A percentile compares a stretch with the other conserved stretches of the same genome.
These are phyloP conservation scores for Oxygymnocypris stewartii DNA, from an alignment of 2,113 vertebrate species.

Conservation along the genomic window DNA sequence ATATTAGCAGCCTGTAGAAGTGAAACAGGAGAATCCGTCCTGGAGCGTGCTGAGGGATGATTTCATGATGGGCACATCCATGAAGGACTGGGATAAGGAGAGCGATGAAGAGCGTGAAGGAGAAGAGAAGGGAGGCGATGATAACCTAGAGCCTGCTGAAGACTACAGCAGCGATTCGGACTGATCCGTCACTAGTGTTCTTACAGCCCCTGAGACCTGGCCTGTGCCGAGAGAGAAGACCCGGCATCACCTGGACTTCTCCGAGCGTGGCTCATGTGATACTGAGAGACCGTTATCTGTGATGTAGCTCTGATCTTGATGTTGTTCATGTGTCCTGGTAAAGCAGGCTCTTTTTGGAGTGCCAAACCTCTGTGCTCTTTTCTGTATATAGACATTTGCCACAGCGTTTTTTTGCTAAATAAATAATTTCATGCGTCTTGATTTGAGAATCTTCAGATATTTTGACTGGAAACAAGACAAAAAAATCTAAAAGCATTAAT, in stretches of 20 bases:
- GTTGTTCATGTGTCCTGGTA: neutral
- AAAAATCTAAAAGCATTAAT: no score
- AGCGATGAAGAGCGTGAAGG: conserved; percentile 69
- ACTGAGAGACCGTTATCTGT: neutral
- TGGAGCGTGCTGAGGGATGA: conserved; percentile 93
- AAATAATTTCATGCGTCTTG: neutral
- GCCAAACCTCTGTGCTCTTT: neutral
- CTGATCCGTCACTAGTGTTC: conserved; percentile 17
- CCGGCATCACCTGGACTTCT: neutral
- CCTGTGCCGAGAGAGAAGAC: neutral
- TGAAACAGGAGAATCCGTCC: conserved; percentile 75
- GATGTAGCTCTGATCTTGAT: neutral
- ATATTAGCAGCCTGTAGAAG: conserved; percentile 55
- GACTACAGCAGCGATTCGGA: conserved; percentile 71
- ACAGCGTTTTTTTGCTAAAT: neutral
- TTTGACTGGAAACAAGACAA: no score
- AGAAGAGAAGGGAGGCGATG: neutral
- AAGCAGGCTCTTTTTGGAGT: neutral
- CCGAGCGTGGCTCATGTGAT: neutral
- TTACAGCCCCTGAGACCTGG: neutral
- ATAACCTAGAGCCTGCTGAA: neutral
- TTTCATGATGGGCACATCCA: conserved; percentile 95
- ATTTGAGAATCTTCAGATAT: no score
- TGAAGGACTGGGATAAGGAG: conserved; percentile 98
- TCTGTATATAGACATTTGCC: conserved; percentile 26